A percentile compares a stretch with the other conserved stretches of the same genome.
phyloP scores from a whole-genome alignment of 2,113 vertebrate genomes.

The Rhinoderma darwinii region DNA sequence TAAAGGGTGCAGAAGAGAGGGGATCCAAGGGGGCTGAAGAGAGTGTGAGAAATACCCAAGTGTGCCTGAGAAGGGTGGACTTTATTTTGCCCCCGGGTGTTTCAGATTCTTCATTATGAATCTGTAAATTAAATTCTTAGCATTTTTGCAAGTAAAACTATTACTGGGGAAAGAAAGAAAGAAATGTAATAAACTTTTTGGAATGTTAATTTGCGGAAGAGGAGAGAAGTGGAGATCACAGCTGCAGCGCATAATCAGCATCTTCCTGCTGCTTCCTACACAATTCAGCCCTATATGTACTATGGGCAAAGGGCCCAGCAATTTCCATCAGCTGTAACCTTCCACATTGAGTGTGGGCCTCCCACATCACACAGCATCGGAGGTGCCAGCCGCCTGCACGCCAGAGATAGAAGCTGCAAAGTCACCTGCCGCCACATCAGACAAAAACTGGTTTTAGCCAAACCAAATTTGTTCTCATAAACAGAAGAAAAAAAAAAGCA shows the following conservation, averaged over 20 bases:
- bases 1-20: background rate
- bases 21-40: background rate
- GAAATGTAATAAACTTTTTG: conserved; percentile 26
- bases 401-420: conserved; percentile 48
- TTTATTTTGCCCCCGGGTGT: background rate
- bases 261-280: conserved; percentile 56
- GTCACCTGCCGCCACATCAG: conserved; percentile 40
- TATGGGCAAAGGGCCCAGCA: conserved; percentile 54
- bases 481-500: conserved; percentile 1
- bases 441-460: conserved; percentile 46
- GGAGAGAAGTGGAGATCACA: conserved; percentile 35
- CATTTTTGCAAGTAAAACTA: background rate
- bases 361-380: conserved; percentile 7
- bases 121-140: background rate
- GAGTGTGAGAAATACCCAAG: background rate
- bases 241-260: conserved; percentile 55
- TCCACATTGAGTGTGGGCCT: conserved; percentile 37
- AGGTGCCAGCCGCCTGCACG: conserved; percentile 44
- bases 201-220: conserved; percentile 43
- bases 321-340: conserved; percentile 54
- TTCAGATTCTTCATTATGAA: background rate
- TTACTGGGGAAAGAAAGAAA: background rate
- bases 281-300: conserved; percentile 51
- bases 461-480: conserved; percentile 38
- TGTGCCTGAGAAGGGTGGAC: background rate